Base-by-base conservation (phyloP, 2,113 vertebrate species). In the Oncorhynchus gorbuscha region DNA sequence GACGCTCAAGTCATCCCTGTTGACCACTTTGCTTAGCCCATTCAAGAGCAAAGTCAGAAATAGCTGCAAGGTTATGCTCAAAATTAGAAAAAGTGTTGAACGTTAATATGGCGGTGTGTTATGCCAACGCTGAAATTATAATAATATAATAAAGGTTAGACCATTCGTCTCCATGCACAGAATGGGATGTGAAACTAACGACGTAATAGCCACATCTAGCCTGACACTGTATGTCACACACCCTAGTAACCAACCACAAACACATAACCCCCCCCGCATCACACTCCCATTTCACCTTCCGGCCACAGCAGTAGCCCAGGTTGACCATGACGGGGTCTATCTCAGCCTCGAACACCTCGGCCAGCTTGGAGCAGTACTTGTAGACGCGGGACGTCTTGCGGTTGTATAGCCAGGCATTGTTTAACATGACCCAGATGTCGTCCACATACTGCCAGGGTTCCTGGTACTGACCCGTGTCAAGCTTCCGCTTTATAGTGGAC, bases 371-470 rank as follows among this genome's bases (percentile, higher is more conserved):
- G 87, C 98, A 99, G 86, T 96, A 99, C 80, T 99, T 99, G 87
- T 99, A 99, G 0, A 99, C 98, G 14, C 97, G 91, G 1, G 98
- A 99, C 8, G 98, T 99, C 89, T 99, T 99, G 76, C 97, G 96
- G 84, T 99, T 99, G 91, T 99, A 99, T 16, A 99, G 93, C 98
- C 98, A 99, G 74, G 98, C 98, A 24, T 99, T 99, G 93, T 99
- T 99, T 91, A 99, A 99, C 98, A 99, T 99, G 61, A 99, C 94
- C 96, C 97, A 99, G 92, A 99, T 97, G 86, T 99, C 98, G 65
- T 99, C 98, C 80, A 99, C 97, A 16, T 99, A 99, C 82, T 99
- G 98, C 98, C 98, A 99, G 0, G 98, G 98, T 6, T 99, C 98
- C 90, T 99, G 97, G 86, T 97, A 99, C 83, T 99, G 98, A 75